These are phyloP conservation scores for Nematopogon swammerdamellus DNA, from an alignment of 2,888 invertebrate genomes.

Conservation along the genomic window DNA sequence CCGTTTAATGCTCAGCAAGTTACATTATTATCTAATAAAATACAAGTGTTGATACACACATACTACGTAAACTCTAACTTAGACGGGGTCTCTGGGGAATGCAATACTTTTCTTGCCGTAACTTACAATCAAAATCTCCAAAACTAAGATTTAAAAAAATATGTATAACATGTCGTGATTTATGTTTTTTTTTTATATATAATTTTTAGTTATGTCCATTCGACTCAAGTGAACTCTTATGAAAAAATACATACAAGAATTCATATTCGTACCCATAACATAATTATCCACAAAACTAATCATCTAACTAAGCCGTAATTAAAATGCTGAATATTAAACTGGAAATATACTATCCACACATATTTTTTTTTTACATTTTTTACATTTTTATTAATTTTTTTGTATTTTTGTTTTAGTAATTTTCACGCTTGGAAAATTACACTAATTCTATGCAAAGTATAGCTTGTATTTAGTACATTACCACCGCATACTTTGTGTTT, in stretches of 20 bases:
- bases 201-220: too few relatives aligned
- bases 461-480: slow-evolving; percentile 69
- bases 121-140: too few relatives aligned
- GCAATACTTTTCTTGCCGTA: too few relatives aligned
- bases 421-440: slow-evolving; percentile 76
- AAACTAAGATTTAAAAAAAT: too few relatives aligned
- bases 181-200: too few relatives aligned
- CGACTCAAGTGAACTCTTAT: too few relatives aligned
- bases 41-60: neutral
- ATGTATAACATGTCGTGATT: too few relatives aligned
- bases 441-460: slow-evolving; percentile 93
- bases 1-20: slow-evolving; percentile 55
- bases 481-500: slow-evolving; percentile 54
- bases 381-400: slow-evolving; percentile 25
- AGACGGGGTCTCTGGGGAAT: neutral
- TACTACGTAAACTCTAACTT: neutral
- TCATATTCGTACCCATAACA: too few relatives aligned
- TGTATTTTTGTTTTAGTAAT: slow-evolving; percentile 46
- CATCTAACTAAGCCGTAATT: too few relatives aligned
- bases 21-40: neutral
- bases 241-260: too few relatives aligned
- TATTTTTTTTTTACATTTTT: slow-evolving; percentile 31
- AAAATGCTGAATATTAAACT: slow-evolving; percentile 55
- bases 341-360: slow-evolving; percentile 50
- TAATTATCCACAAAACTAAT: too few relatives aligned